Conservation (phyloP, 1,140 invertebrate genomes). For the Magallana gigas region DNA sequence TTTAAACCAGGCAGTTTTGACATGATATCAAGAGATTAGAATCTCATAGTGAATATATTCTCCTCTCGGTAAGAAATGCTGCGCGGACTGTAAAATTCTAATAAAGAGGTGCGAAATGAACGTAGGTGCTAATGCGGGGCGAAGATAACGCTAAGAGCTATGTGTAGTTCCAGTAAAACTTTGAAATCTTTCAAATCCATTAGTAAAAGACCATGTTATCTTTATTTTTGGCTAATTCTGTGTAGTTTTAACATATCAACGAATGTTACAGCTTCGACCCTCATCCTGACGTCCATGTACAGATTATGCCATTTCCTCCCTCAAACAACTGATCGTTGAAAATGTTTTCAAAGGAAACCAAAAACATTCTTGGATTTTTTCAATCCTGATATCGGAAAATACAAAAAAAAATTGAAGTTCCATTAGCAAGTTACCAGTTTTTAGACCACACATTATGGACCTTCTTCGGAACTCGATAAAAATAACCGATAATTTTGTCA, state of each 20-base stretch:
- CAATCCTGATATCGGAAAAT: neutral
- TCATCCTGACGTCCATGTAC: too few relatives aligned
- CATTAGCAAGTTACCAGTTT: neutral
- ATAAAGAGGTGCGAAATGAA: neutral
- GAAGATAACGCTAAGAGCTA: too few relatives aligned
- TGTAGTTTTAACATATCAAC: too few relatives aligned
- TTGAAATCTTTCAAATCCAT: too few relatives aligned
- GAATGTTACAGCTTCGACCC: too few relatives aligned
- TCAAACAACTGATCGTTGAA: too few relatives aligned
- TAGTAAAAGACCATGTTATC: too few relatives aligned
- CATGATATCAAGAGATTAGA: neutral
- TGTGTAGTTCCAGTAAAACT: too few relatives aligned
- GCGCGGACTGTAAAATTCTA: neutral
- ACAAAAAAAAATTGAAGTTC: neutral
- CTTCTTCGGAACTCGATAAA: neutral
- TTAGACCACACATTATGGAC: neutral
- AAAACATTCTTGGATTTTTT: neutral
- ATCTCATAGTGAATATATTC: slow-evolving; percentile 11
- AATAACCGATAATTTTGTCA: neutral
- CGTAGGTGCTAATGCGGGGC: too few relatives aligned
- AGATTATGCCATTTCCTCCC: too few relatives aligned
- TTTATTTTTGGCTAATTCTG: too few relatives aligned
- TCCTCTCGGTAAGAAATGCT: neutral
- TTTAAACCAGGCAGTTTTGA: slow-evolving; percentile 6
- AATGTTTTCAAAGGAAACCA: neutral